Evolutionary conservation across 2,797 vertebrate genomes (phyloP).

Genomic region (Hemibagrus guttatus): DNA sequence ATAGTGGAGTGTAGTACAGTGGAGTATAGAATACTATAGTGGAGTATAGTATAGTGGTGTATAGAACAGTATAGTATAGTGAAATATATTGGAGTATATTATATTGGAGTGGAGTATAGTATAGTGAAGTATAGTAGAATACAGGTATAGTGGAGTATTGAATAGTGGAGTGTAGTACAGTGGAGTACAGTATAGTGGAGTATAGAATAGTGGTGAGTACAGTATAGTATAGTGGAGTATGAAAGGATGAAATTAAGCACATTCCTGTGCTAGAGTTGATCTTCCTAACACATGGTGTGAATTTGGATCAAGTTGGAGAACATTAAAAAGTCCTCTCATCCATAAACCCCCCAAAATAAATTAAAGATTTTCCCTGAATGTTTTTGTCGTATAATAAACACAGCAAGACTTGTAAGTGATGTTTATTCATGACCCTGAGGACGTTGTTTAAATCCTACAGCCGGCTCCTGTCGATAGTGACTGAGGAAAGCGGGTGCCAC

Average conservation of each 20-base stretch:
- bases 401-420: neutral
- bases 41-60: too few relatives aligned
- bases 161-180: too few relatives aligned
- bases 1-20: too few relatives aligned
- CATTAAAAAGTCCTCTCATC: too few relatives aligned
- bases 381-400: neutral
- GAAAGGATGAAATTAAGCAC: neutral
- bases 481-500: constrained; percentile 52
- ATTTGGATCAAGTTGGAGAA: neutral
- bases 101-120: too few relatives aligned
- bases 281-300: neutral
- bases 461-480: constrained; percentile 64
- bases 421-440: constrained; percentile 43
- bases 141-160: too few relatives aligned
- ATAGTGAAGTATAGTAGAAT: too few relatives aligned
- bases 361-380: neutral
- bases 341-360: neutral
- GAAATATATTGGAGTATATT: too few relatives aligned
- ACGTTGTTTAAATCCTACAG: constrained; percentile 63
- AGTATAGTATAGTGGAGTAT: neutral
- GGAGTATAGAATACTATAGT: too few relatives aligned
- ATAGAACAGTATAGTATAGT: too few relatives aligned
- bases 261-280: too few relatives aligned
- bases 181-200: neutral
- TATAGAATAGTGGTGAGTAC: too few relatives aligned